phyloP scores from a whole-genome alignment of 2,888 invertebrate genomes.

The Scelioninae gen. 2 region DNA sequence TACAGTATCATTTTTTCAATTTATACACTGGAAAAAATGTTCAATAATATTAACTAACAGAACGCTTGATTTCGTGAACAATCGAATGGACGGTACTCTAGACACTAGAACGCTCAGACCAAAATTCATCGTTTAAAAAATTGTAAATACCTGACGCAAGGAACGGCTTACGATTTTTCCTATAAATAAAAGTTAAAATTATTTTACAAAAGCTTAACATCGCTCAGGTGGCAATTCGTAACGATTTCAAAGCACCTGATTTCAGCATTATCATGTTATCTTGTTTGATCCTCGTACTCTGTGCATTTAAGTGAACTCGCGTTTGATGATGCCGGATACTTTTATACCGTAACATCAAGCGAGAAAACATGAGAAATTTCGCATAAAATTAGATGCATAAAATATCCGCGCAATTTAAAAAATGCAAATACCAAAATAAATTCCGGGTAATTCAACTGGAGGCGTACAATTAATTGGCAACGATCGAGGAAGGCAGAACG shows the following conservation, averaged over 20 bases:
- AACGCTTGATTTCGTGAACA: too few species aligned
- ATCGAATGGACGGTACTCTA: too few species aligned
- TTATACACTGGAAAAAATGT: too few species aligned
- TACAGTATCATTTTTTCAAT: too few species aligned
- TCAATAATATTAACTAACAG: too few species aligned
- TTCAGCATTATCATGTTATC: slow-evolving; percentile 19
- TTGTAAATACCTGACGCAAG: too few species aligned
- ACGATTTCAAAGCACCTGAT: slow-evolving; percentile 24
- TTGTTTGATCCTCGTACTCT: slow-evolving; percentile 20
- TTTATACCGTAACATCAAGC: slow-evolving; percentile 3
- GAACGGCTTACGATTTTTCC: too few species aligned
- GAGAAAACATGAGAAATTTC: background rate
- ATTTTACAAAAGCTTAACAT: too few species aligned
- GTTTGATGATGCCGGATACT: slow-evolving; percentile 9
- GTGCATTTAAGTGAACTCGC: slow-evolving; percentile 20
- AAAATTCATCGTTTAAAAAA: too few species aligned
- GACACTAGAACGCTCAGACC: too few species aligned
- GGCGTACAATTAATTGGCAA: background rate
- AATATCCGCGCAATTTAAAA: slow-evolving; percentile 6
- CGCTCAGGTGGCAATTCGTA: slow-evolving; percentile 17
- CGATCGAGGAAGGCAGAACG: background rate
- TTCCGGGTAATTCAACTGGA: slow-evolving; percentile 5
- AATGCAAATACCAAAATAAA: slow-evolving; percentile 1
- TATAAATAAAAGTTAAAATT: too few species aligned
- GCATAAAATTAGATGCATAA: slow-evolving; percentile 6